Base-by-base conservation (phyloP, 2,797 vertebrate genomes). In the Synaphobranchus kaupii region DNA sequence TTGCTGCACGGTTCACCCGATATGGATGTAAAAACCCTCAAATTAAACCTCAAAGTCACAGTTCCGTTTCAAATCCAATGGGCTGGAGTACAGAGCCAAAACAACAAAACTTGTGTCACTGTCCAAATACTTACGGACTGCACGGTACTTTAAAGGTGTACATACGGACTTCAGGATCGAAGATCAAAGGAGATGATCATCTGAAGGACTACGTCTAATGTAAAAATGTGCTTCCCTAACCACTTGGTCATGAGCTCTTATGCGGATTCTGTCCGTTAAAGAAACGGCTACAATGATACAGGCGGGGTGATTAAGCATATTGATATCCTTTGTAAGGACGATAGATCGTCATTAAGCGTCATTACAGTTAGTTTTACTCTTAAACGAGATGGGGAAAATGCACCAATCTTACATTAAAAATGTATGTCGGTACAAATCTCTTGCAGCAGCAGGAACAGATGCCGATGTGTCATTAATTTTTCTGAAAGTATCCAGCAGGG, bases 381-480 rank as follows among this genome's bases (percentile, higher is more conserved):
- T 34, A 34, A 73, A 31, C 12, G n/a, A 8, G 68, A 15, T 12
- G n/a, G 63, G 63, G 28, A 39, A 68, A 73, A 73, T 73, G 68
- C 22, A 25, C 68, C 9, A 34, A 31, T 73, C 9, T 73, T 31
- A 73, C 13, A 73, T 34, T n/a, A 39, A 73, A 73, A 17, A 28
- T 73, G 68, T 28, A 28, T 34, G 13, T 31, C 73, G 17, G 47
- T 7, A 7, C 22, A 87, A 52, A 54, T 44, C 60, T 34, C 31
- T 71, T 39, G 25, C 5, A 78, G 71, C 39, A 78, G 39, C 52
- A 85, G 56, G 54, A 52, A 68, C 47, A 85, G 58, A 50, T 68
- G 84, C 48, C 28, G 63, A 10, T 52, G 34, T 58, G 66, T 80
- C n/a, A 87, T 84, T 84, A 31, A 78, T 84, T 20, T 86, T 52